phyloP scores from a whole-genome alignment of 2,797 vertebrate species.

The Cirrhinus molitorella region DNA sequence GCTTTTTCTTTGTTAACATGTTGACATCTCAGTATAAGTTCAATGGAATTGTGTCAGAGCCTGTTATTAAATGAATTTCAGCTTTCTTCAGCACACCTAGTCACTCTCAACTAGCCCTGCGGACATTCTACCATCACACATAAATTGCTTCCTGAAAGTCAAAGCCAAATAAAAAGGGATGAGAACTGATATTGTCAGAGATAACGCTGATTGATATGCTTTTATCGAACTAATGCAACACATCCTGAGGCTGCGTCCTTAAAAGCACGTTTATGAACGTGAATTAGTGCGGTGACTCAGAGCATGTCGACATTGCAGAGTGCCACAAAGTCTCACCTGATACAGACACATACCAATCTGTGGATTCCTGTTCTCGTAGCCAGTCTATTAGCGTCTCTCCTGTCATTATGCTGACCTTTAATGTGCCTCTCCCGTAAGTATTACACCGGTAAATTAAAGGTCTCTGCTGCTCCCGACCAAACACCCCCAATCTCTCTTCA shows the following conservation, averaged over 20 bases:
- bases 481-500: constrained; percentile 41
- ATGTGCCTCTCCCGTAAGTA: constrained; percentile 64
- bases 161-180: constrained; percentile 55
- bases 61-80: constrained; percentile 58
- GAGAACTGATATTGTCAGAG: constrained; percentile 13
- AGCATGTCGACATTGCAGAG: constrained; percentile 47
- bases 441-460: constrained; percentile 67
- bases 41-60: constrained; percentile 58
- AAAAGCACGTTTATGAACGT: constrained; percentile 59
- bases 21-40: constrained; percentile 63
- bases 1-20: constrained; percentile 72
- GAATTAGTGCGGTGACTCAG: constrained; percentile 58
- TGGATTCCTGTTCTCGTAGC: constrained; percentile 55
- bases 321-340: constrained; percentile 66
- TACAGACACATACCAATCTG: constrained; percentile 62
- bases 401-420: constrained; percentile 73
- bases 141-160: constrained; percentile 35
- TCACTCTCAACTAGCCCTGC: constrained; percentile 30
- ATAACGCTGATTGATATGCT: constrained; percentile 57
- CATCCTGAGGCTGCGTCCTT: constrained; percentile 34
- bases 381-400: constrained; percentile 73
- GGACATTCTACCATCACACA: constrained; percentile 23
- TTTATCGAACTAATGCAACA: constrained; percentile 58
- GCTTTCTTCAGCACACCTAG: constrained; percentile 35
- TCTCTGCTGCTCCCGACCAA: constrained; percentile 18